Conservation (phyloP, 1,140 invertebrate species). For the Aphis craccivora region DNA sequence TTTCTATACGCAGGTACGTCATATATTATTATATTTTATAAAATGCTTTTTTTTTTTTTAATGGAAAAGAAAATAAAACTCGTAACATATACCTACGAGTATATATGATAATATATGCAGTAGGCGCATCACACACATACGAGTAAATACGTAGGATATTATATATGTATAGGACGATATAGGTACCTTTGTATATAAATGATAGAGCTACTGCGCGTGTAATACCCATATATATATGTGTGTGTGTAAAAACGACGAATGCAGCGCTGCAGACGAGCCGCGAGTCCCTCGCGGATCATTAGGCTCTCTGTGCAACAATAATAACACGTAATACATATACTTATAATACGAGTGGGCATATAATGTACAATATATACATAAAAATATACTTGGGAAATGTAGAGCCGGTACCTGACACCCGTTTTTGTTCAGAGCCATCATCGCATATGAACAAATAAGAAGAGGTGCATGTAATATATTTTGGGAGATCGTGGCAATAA, state of each 20-base stretch:
- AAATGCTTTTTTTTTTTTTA: neutral
- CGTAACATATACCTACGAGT: neutral
- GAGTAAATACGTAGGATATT: too few species aligned
- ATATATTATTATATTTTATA: neutral
- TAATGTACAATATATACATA: too few species aligned
- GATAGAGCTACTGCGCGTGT: neutral
- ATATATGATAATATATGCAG: neutral
- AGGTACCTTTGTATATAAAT: neutral
- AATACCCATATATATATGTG: neutral
- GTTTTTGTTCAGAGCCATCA: conserved; percentile 29
- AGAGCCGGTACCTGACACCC: neutral
- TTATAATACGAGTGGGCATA: neutral
- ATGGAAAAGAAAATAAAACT: neutral
- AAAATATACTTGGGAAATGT: neutral
- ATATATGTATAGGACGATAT: neutral
- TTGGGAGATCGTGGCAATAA: neutral
- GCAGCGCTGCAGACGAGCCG: neutral
- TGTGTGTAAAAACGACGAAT: too few species aligned
- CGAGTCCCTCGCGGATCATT: conserved; percentile 4
- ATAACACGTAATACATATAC: neutral
- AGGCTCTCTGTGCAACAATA: neutral
- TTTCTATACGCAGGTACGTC: neutral
- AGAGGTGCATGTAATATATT: neutral
- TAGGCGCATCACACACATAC: neutral
- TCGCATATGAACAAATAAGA: neutral